These are phyloP conservation scores for Spheniscus mendiculus DNA, from an alignment of 2,113 vertebrate species.

Conservation along the genomic window DNA sequence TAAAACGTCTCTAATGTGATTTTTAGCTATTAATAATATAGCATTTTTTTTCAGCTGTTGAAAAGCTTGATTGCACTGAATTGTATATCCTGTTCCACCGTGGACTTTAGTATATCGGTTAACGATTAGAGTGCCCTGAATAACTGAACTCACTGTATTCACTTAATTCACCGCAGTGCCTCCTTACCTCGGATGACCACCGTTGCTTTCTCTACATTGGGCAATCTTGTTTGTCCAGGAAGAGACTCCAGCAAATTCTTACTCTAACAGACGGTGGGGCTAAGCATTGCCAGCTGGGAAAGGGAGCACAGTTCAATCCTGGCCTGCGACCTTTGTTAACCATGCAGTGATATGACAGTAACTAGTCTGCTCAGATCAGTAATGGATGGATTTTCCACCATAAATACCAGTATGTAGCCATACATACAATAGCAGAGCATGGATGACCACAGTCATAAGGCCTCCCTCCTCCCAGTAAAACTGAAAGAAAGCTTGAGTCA, in stretches of 20 bases:
- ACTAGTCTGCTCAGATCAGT: not conserved
- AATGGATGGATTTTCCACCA: not conserved
- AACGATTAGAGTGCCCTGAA: not conserved
- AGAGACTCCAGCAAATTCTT: not conserved
- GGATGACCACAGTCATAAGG: not conserved
- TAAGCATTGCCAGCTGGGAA: not conserved
- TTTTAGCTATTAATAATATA: not conserved
- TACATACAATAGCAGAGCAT: not conserved
- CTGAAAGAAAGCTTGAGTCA: not conserved
- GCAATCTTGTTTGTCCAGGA: not conserved
- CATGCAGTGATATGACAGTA: not conserved
- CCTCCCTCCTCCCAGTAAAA: not conserved
- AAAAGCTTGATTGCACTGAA: not conserved
- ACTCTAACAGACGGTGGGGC: not conserved
- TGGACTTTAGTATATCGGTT: not conserved
- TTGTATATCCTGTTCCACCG: not conserved
- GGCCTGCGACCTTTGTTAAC: not conserved
- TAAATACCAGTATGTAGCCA: not conserved
- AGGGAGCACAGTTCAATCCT: not conserved
- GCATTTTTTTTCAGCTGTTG: not conserved
- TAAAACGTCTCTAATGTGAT: not conserved
- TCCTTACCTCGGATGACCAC: not conserved
- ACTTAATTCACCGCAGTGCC: not conserved
- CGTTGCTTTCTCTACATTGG: not conserved
- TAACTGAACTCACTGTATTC: not conserved